Conservation (phyloP, 2,797 vertebrate species). For the Micromesistius poutassou region DNA sequence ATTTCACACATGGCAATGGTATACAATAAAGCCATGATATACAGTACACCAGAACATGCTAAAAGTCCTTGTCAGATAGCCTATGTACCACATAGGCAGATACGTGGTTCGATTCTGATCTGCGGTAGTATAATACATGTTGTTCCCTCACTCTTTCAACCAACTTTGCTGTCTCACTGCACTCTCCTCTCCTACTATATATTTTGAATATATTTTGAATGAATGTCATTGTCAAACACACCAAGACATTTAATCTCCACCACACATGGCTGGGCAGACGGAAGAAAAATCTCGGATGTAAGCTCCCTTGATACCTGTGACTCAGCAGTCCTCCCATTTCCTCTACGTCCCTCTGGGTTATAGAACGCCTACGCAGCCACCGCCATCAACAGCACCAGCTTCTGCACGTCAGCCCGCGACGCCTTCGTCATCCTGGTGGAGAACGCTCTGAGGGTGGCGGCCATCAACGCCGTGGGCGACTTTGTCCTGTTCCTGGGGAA, state of each 20-base stretch:
- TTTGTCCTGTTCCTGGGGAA: conserved; percentile 97
- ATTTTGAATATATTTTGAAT: background rate
- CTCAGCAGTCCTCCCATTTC: background rate
- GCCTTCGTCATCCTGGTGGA: conserved; percentile 96
- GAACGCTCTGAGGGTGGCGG: conserved; percentile 91
- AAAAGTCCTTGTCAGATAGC: background rate
- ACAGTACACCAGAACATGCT: background rate
- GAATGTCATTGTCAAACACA: background rate
- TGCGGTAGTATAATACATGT: background rate
- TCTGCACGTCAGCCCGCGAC: conserved; percentile 96
- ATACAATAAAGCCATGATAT: background rate
- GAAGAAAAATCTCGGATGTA: background rate
- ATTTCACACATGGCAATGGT: background rate
- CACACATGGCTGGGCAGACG: background rate
- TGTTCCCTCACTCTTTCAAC: background rate
- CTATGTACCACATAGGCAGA: background rate
- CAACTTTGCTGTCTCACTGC: background rate
- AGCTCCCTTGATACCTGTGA: background rate
- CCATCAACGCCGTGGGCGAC: conserved; percentile 96
- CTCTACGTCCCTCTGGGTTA: background rate
- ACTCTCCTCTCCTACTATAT: background rate
- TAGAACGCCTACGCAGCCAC: conserved; percentile 98
- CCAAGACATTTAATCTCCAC: background rate
- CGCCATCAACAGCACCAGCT: conserved; percentile 97
- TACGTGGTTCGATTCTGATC: background rate